Base-by-base conservation (phyloP, 2,888 invertebrate genomes). In the Lutraria lutraria region DNA sequence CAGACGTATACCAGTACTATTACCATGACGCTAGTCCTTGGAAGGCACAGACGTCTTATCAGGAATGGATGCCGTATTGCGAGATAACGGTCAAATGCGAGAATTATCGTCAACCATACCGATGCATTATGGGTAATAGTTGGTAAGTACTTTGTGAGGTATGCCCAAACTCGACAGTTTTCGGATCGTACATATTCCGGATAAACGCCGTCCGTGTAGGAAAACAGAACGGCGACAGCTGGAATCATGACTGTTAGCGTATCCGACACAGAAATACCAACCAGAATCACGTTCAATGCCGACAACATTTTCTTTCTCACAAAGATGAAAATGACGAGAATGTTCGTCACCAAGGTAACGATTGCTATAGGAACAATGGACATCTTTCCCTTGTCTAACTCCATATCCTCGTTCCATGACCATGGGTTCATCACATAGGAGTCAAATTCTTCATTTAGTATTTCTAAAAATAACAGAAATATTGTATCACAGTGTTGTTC, bases 231-330 rank as follows among this genome's bases (percentile, higher is more conserved):
- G 95, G 98, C 98, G 21, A 94, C 94, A 15, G 95, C 83, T 10
- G 95, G 95, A 56, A 93, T 89, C 10, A 95, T 29, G 0, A 96
- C 98, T 0, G 99, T 99, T 96, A 99, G 98, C 98, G 99, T 98
- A 97, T 99, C 99, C 94, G 98, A 98, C 6, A 99, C 97, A 0
- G 99, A 99, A 98, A 99, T 99, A 15, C 98, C 98, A 98, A 98
- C 98, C 4, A 99, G 97, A 0, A 99, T 98, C n/a, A 98, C 97
- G 97, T 99, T 99, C 6, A 98, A 98, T 0, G 99, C 98, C 0
- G 98, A 98, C 52, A 98, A 96, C 99, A 99, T 99, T 96, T 98
- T 98, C 60, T 98, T 97, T 93, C 98, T 98, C 87, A 98, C 98
- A 60, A 99, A 97, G 0, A 99, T 99, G 63, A 98, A 97, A 16